phyloP scores from a whole-genome alignment of 2,797 vertebrate genomes.

The Anguilla pacifica region DNA sequence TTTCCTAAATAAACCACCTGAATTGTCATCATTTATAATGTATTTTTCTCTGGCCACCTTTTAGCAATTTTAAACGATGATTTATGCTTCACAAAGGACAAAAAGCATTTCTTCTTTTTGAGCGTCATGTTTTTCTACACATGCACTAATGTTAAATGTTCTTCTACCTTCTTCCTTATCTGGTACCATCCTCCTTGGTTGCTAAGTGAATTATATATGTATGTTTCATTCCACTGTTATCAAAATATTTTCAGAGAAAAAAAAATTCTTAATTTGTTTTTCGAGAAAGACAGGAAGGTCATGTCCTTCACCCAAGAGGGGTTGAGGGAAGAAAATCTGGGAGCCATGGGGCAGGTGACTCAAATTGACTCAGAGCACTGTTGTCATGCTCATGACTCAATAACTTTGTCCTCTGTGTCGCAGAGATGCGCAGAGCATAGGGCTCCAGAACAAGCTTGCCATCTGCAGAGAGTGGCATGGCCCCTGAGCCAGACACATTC shows the following conservation, averaged over 20 bases:
- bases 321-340: conserved; percentile 16
- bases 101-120: not conserved
- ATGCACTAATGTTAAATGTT: not conserved
- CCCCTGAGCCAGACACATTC: conserved; percentile 11
- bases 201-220: not conserved
- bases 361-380: not conserved
- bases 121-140: not conserved
- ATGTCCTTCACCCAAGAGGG: conserved; percentile 33
- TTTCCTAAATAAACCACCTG: not conserved
- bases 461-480: not conserved
- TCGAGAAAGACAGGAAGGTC: conserved; percentile 14
- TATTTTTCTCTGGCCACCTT: too few relatives aligned
- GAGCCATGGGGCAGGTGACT: conserved; percentile 23
- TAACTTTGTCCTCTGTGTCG: conserved; percentile 12
- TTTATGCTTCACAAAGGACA: too few relatives aligned
- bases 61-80: too few relatives aligned
- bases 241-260: not conserved
- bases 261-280: conserved; percentile 3
- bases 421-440: not conserved
- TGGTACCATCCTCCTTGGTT: not conserved
- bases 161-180: not conserved
- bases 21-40: not conserved
- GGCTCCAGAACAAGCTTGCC: conserved; percentile 15
- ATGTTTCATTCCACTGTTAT: not conserved
- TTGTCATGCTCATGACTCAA: conserved; percentile 23